Evolutionary conservation across 2,888 invertebrate genomes (phyloP).

Genomic region (Ypsolopha sequella): DNA sequence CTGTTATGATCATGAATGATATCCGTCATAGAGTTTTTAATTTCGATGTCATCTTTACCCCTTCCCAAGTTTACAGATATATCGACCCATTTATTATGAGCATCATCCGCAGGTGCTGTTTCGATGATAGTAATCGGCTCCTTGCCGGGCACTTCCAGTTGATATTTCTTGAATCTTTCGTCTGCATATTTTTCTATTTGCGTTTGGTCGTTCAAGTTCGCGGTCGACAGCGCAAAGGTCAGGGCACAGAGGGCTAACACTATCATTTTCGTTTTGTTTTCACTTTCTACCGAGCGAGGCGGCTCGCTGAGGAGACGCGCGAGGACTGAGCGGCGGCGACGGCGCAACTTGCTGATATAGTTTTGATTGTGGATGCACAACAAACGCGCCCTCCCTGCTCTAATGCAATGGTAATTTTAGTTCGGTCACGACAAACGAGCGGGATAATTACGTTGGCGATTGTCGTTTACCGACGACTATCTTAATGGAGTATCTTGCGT

Average conservation of each 20-base stretch:
- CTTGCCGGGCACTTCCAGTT: constrained; percentile 68
- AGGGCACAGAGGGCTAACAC: constrained; percentile 37
- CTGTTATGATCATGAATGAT: constrained; percentile 41
- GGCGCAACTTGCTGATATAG: constrained; percentile 51
- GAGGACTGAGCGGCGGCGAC: constrained; percentile 52
- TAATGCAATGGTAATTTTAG: constrained; percentile 59
- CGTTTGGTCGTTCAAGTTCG: constrained; percentile 34
- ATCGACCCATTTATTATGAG: constrained; percentile 27
- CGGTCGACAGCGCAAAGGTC: constrained; percentile 25
- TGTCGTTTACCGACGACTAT: constrained; percentile 53
- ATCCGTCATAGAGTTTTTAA: constrained; percentile 53
- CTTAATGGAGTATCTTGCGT: constrained; percentile 60
- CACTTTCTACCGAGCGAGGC: constrained; percentile 54
- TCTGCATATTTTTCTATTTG: constrained; percentile 40
- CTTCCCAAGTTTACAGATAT: constrained; percentile 20
- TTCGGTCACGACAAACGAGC: constrained; percentile 64
- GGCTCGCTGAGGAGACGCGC: constrained; percentile 44
- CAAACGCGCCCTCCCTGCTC: constrained; percentile 51
- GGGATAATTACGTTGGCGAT: constrained; percentile 60
- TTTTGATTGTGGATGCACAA: constrained; percentile 61
- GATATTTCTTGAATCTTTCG: constrained; percentile 58
- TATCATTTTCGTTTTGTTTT: constrained; percentile 51
- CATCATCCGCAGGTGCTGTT: constrained; percentile 33
- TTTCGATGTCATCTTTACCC: constrained; percentile 35
- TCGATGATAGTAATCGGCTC: constrained; percentile 71